Conservation (phyloP, 2,888 invertebrate genomes). For the Diarsia mendica region DNA sequence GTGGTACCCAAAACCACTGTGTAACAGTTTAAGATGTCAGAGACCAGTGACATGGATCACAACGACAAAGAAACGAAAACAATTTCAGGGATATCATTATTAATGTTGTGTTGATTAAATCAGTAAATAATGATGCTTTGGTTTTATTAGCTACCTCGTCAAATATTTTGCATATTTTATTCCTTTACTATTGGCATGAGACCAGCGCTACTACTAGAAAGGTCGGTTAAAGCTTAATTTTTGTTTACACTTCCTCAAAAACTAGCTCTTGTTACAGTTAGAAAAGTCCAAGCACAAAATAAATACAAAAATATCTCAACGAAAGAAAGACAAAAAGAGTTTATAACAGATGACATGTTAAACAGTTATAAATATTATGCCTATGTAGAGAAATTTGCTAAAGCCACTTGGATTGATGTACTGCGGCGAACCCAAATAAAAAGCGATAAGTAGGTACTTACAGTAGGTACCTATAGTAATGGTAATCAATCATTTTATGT, state of each 20-base stretch:
- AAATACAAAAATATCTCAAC: background rate
- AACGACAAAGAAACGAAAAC: conserved; percentile 29
- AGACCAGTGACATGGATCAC: conserved; percentile 68
- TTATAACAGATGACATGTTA: background rate
- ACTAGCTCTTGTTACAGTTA: background rate
- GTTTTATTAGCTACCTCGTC: background rate
- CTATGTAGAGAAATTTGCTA: no score
- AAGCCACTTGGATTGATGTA: no score
- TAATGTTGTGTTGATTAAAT: conserved; percentile 45
- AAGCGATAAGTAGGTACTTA: no score
- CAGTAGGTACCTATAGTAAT: no score
- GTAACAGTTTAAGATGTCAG: conserved; percentile 64
- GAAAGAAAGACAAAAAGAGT: background rate
- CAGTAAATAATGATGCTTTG: background rate
- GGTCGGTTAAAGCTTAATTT: background rate
- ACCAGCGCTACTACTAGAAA: background rate
- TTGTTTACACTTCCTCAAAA: background rate
- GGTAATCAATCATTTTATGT: background rate
- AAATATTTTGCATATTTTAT: background rate
- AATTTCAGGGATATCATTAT: conserved; percentile 26
- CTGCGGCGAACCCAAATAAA: background rate
- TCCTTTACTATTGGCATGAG: background rate
- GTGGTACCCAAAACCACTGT: conserved; percentile 59
- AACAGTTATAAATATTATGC: no score
- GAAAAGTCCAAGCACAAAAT: background rate